A percentile compares a stretch with the other conserved stretches of the same genome.
These are phyloP conservation scores for Nephrotoma appendiculata DNA, from an alignment of 2,888 invertebrate species.

Conservation along the genomic window DNA sequence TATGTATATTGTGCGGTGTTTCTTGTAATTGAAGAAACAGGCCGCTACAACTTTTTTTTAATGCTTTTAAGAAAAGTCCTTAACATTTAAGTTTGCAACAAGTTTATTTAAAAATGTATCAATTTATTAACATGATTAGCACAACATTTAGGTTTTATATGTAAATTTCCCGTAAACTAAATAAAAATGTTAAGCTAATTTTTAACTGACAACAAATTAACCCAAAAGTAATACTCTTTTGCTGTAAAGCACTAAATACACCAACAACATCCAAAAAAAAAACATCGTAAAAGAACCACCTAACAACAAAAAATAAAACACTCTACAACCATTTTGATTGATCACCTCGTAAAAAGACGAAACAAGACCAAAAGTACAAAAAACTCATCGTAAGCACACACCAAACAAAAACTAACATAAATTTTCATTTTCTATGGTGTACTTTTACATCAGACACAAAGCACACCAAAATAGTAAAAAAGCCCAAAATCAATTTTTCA, in stretches of 20 bases:
- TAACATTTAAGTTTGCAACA: no score
- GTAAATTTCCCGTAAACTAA: no score
- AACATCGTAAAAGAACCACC: not conserved
- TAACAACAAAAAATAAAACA: not conserved
- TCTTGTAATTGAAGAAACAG: no score
- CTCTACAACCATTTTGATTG: conserved; percentile 1
- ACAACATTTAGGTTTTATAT: no score
- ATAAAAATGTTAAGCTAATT: not conserved
- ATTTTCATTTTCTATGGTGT: not conserved
- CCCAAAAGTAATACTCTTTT: not conserved
- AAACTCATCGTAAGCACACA: not conserved
- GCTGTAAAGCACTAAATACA: not conserved
- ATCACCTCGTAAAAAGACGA: not conserved
- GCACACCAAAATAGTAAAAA: not conserved
- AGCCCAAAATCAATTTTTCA: conserved; percentile 4
- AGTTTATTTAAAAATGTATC: no score
- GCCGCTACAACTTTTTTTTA: no score
- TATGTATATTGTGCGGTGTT: no score
- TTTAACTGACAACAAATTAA: not conserved
- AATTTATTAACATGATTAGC: no score
- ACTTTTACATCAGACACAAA: not conserved
- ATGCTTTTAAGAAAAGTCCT: no score
- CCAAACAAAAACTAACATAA: not conserved
- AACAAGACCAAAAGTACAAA: not conserved
- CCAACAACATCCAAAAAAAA: not conserved